These are phyloP conservation scores for Lamellibrachia satsuma DNA, from an alignment of 2,888 invertebrate genomes.

Conservation along the genomic window DNA sequence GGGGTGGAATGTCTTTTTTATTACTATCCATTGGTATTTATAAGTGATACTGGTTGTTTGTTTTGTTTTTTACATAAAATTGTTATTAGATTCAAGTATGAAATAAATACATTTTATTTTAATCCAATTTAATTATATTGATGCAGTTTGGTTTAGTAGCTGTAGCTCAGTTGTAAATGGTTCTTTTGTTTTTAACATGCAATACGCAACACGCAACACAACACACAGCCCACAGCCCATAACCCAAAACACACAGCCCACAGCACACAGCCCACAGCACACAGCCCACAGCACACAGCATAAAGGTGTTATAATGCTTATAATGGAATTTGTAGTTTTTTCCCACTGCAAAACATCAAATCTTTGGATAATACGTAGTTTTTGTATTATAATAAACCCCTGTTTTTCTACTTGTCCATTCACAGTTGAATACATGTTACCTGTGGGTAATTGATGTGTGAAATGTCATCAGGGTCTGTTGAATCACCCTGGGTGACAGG, in stretches of 20 bases:
- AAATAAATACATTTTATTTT: no score
- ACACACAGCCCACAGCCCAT: no score
- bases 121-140: no score
- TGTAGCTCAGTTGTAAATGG: no score
- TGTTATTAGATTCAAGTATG: background rate
- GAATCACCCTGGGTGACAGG: constrained; percentile 9
- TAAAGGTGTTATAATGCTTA: no score
- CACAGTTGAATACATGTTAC: background rate
- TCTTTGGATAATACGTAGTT: background rate
- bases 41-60: background rate
- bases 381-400: background rate
- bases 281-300: no score
- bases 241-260: no score
- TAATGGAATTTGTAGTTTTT: background rate
- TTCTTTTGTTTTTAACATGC: no score
- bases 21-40: background rate
- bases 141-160: no score
- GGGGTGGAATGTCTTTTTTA: no score
- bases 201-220: no score
- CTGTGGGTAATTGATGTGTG: background rate
- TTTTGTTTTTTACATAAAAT: background rate
- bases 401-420: background rate
- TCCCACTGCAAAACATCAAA: background rate
- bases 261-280: no score
- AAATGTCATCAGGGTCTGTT: background rate